Evolutionary conservation across 1,140 invertebrate genomes (phyloP), one percentile per base, ranked within the genome.

Genomic region (Lithobius niger): DNA sequence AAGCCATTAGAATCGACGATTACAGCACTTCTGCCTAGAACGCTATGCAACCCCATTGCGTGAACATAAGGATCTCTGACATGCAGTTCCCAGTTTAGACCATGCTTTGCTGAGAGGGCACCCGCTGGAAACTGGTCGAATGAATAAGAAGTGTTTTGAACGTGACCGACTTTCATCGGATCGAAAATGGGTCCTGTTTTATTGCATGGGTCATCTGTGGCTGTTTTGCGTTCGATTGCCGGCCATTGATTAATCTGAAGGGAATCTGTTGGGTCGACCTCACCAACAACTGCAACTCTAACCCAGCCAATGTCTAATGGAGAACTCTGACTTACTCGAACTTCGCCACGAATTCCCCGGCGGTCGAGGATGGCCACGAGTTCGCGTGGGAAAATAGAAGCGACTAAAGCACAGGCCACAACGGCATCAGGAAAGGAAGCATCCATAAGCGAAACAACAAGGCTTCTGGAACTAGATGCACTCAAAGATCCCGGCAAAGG

Each of bases 51-150:
- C 0, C 91, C 91, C 65, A 84, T 85, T 4, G 97, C 71, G 0
- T 89, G 90, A 48, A 97, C 72, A 71, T 84, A 92, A 2, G 81
- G 77, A 69, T 97, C 92, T 78, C 83, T 86, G 64, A 68, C 3
- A 69, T 58, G 1, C 62, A 59, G 18, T 63, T 59, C 13, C 59
- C 61, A 10, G 59, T 60, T 6, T 79, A 60, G 0, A 19, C 78
- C 77, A 62, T 76, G 79, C 71, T 97, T 97, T 3, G 89, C 89
- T 51, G 88, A 86, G 2, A 97, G 69, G 70, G 96, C 91, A 0
- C 90, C 89, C 15, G 92, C 69, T 2, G 85, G 79, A 64, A 92
- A 95, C 64, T 88, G 82, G 68, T 95, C 87, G 67, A 88, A 86
- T 2, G 88, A n/a, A 36, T 10, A 36, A n/a, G 31, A 36, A 36